Evolutionary conservation across 2,113 vertebrate species (phyloP).

Genomic region (Rhea americana): DNA sequence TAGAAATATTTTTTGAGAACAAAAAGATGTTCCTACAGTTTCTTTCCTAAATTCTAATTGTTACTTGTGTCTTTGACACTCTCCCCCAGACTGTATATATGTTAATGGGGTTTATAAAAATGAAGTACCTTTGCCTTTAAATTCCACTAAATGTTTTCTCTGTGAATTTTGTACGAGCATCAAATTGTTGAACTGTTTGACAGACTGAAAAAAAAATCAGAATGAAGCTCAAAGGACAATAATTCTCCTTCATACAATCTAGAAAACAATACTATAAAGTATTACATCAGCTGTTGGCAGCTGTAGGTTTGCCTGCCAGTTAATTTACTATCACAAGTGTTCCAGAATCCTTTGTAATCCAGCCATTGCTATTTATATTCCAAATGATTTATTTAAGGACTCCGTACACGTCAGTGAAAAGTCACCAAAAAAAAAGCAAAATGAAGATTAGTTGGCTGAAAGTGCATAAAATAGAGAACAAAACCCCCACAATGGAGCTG

Average conservation of each 20-base stretch:
- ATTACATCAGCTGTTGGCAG: slow-evolving; percentile 65
- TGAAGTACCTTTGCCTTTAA: neutral
- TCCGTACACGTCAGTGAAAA: slow-evolving; percentile 29
- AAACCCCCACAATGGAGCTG: neutral
- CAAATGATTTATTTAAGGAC: slow-evolving; percentile 57
- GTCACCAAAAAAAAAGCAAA: slow-evolving; percentile 41
- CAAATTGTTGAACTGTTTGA: slow-evolving; percentile 34
- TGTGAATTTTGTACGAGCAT: slow-evolving; percentile 12
- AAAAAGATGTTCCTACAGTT: neutral
- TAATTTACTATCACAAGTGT: slow-evolving; percentile 50
- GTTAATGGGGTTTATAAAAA: slow-evolving; percentile 5
- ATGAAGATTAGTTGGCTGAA: slow-evolving; percentile 30
- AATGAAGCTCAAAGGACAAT: neutral
- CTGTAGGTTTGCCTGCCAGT: slow-evolving; percentile 43
- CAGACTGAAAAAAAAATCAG: neutral
- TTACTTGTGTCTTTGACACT: neutral
- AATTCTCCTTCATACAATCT: slow-evolving; percentile 31
- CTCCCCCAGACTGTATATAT: neutral
- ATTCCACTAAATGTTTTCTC: neutral
- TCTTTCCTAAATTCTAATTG: neutral
- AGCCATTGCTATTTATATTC: slow-evolving; percentile 50
- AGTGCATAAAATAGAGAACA: neutral
- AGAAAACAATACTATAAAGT: slow-evolving; percentile 57
- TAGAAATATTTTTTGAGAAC: neutral
- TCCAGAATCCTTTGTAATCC: slow-evolving; percentile 61